phyloP scores from a whole-genome alignment of 2,888 invertebrate genomes.

The Coleophora deauratella region DNA sequence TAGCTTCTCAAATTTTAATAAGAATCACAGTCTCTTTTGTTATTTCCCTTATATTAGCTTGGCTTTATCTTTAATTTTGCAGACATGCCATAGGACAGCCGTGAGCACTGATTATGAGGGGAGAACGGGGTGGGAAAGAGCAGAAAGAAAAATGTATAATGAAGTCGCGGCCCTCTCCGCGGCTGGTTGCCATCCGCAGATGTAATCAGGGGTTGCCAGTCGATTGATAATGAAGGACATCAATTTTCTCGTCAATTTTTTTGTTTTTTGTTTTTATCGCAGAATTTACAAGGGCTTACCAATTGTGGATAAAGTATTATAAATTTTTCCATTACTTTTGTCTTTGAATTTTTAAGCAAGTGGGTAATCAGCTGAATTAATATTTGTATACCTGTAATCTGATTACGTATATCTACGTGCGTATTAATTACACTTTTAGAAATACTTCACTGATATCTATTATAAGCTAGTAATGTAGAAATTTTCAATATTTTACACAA shows the following conservation, averaged over 20 bases:
- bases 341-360: no score
- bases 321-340: no score
- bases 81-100: slow-evolving; percentile 44
- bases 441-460: no score
- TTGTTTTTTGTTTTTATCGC: no score
- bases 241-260: slow-evolving; percentile 4
- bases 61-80: slow-evolving; percentile 50
- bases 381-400: no score
- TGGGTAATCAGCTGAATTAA: no score
- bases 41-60: slow-evolving; percentile 41
- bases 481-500: no score
- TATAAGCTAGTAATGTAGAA: no score
- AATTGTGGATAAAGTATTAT: no score
- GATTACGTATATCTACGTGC: no score
- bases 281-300: no score
- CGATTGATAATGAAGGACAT: slow-evolving; percentile 21
- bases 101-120: slow-evolving; percentile 43
- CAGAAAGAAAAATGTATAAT: slow-evolving; percentile 49
- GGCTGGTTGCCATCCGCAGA: slow-evolving; percentile 44
- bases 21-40: slow-evolving; percentile 39
- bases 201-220: slow-evolving; percentile 41
- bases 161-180: slow-evolving; percentile 36
- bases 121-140: slow-evolving; percentile 33
- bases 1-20: slow-evolving; percentile 34
- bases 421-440: no score